Evolutionary conservation across 30 jellyfish, hydroid and myxozoan species (phyloP), one percentile per base, ranked within the genome.

Genomic region (Morbakka virulenta): DNA sequence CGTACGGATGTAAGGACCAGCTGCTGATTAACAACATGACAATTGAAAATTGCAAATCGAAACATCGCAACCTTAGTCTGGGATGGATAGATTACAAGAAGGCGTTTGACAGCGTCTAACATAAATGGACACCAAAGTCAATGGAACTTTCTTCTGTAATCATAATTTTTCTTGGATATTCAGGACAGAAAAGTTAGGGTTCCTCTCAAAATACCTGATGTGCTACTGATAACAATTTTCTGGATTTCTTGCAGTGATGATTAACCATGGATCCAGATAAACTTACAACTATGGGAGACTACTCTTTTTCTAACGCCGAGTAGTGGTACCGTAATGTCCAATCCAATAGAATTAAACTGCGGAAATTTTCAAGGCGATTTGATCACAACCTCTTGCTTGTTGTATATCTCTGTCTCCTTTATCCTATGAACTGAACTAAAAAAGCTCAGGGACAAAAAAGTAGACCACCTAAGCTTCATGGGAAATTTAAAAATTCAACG

Each of bases 41-140:
- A 12, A 48, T 78, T n/a, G 89, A 63, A 31, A 28, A 65, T 66
- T 50, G 52, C 35, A 25, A 50, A 20, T 2, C 35, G 12, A 48
- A 29, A 22, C 53, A 17, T 2, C 28, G n/a, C 9, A 64, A 77
- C 28, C 72, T 62, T 22, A 61, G 81, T 48, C 64, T 65, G 0
- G 80, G 81, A 11, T 78, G 89, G 89, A 50, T 78, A 1, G 89
- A 78, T 29, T 78, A 48, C 48, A 78, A 29, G 32, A 78, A 78
- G 74, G 83, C 78, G 2, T 32, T 53, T 23, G 82, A 78, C 34
- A 62, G 81, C 20, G 88, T 77, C 2, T 72, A 79, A 9, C 88
- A 61, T n/a, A 1, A 32, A 6, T 64, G 89, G 81, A 30, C 64
- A 2, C 30, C 64, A 36, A 32, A 29, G 29, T 21, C 27, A 6